phyloP scores from a whole-genome alignment of 2,113 vertebrate species.

The Thalassoma bifasciatum region DNA sequence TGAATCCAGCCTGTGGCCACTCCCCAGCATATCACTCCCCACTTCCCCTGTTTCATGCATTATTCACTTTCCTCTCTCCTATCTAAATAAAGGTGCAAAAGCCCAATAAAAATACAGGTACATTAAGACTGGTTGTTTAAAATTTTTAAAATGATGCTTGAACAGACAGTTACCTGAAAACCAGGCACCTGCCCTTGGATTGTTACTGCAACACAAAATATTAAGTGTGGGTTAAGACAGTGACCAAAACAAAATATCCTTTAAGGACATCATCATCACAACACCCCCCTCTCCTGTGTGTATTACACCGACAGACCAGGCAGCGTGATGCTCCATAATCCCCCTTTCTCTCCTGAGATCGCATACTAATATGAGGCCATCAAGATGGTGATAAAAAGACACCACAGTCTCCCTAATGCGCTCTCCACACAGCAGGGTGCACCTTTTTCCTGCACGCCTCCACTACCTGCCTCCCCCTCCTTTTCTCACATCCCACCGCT shows the following conservation, averaged over 20 bases:
- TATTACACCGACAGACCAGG: not conserved
- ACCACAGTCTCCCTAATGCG: conserved; percentile 64
- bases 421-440: conserved; percentile 63
- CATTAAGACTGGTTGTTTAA: no score
- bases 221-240: not conserved
- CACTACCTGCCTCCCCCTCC: conserved; percentile 49
- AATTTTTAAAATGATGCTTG: no score
- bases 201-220: not conserved
- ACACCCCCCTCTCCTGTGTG: conserved; percentile 41
- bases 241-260: conserved; percentile 17
- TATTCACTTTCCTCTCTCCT: no score
- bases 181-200: not conserved
- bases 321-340: conserved; percentile 17
- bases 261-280: conserved; percentile 47
- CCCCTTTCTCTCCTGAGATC: conserved; percentile 43
- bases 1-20: no score
- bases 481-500: conserved; percentile 7
- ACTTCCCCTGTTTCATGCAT: no score
- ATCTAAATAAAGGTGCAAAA: no score
- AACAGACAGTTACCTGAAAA: no score
- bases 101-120: no score
- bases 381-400: conserved; percentile 66
- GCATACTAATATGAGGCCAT: conserved; percentile 62
- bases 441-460: conserved; percentile 27
- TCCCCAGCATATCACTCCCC: no score